Evolutionary conservation across 64 coral and sea anemone genomes (phyloP), one percentile per base, ranked within the genome.

Genomic region (Porites lutea): DNA sequence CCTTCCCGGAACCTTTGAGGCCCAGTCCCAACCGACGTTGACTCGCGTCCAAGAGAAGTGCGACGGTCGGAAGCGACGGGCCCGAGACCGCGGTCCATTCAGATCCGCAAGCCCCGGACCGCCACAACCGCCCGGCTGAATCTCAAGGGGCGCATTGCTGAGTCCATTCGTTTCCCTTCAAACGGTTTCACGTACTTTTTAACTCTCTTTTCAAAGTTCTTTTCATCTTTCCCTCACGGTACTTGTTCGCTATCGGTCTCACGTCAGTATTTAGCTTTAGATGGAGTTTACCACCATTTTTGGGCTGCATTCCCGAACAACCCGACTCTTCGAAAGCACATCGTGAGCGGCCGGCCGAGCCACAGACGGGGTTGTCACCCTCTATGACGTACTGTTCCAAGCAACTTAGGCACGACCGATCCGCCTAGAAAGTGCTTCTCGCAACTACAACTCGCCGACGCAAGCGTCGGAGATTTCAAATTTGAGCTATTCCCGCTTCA

Each of bases 201-300:
- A 82, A 88, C 79, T 93, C 52, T 93, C 91, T 93, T 79, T 93
- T 79, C 91, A 93, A 87, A 88, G 83, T 93, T 21, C 79, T 92
- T 92, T 92, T 92, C 90, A 92, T 85, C 90, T 90, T 90, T 90
- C 88, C 88, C 88, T 82, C 88, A 82, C 88, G 88, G 88, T 90
- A 90, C 88, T 90, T 92, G 90, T 92, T 92, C 90, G 51, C 82
- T 81, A 83, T 83, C 80, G 80, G 80, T 83, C 59, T 83, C 80
- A 66, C 59, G 59, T n/a, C 80, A 18, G 59, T 83, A 83, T 83
- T 83, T 83, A 83, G 80, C 80, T 83, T 83, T 65, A 83, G 80
- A 83, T 83, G 80, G 64, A 83, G 64, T 83, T 61, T 83, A 83
- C 80, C 80, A 83, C 80, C 80, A 21, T 0, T 65, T 83, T 61